A percentile compares a stretch with the other conserved stretches of the same genome.
phyloP scores from a whole-genome alignment of 2,888 invertebrate genomes.

The Drosophila parthenogenetica region DNA sequence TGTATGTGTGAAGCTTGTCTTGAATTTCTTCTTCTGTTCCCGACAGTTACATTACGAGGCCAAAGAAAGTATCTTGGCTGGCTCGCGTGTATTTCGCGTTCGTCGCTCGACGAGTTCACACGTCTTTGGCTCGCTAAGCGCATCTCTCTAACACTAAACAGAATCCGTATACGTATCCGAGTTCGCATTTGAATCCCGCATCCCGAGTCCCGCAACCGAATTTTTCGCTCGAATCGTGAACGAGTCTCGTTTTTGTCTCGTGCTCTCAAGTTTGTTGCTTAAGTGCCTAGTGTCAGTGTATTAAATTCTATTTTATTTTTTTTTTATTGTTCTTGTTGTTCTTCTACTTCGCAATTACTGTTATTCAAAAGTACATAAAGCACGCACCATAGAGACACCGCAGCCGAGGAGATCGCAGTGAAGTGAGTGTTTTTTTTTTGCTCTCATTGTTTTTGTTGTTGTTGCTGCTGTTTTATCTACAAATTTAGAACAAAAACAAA shows the following conservation, averaged over 20 bases:
- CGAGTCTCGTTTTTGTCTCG: slow-evolving; percentile 64
- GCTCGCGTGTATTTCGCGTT: slow-evolving; percentile 85
- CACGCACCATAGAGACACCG: slow-evolving; percentile 25
- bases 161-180: slow-evolving; percentile 32
- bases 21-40: slow-evolving; percentile 75
- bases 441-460: slow-evolving; percentile 11
- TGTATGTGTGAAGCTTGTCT: slow-evolving; percentile 55
- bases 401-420: slow-evolving; percentile 51
- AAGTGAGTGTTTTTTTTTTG: slow-evolving; percentile 69
- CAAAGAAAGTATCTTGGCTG: slow-evolving; percentile 84
- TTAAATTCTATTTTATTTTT: slow-evolving; percentile 55
- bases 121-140: slow-evolving; percentile 80
- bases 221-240: slow-evolving; percentile 49
- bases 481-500: slow-evolving; percentile 9
- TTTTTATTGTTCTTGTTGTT: slow-evolving; percentile 50
- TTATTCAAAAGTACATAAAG: slow-evolving; percentile 49
- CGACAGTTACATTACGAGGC: slow-evolving; percentile 82
- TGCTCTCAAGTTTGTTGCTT: slow-evolving; percentile 35
- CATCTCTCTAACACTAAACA: slow-evolving; percentile 34
- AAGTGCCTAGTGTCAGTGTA: slow-evolving; percentile 51
- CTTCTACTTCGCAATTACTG: slow-evolving; percentile 63
- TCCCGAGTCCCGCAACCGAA: slow-evolving; percentile 38
- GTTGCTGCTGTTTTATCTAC: background rate
- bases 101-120: slow-evolving; percentile 85
- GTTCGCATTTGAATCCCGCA: slow-evolving; percentile 26